Evolutionary conservation across 2,797 vertebrate genomes (phyloP).

Genomic region (Benthosema pterotum): DNA sequence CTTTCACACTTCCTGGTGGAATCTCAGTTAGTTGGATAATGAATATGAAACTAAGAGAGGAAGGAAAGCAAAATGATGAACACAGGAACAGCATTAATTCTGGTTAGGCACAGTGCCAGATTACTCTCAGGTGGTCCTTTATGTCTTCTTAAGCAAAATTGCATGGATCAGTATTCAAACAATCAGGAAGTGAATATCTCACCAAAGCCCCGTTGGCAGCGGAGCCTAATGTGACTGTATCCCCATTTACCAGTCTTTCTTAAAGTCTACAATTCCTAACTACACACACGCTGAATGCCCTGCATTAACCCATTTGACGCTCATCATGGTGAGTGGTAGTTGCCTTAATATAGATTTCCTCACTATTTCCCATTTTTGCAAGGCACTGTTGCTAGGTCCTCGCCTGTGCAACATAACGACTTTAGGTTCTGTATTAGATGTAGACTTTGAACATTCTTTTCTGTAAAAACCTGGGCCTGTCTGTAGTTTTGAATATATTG

Average conservation of each 20-base stretch:
- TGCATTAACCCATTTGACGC: too few relatives aligned
- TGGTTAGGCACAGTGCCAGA: background rate
- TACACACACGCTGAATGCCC: too few relatives aligned
- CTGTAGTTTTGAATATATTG: too few relatives aligned
- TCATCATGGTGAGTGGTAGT: too few relatives aligned
- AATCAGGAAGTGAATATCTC: background rate
- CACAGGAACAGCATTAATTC: background rate
- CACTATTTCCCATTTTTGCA: too few relatives aligned
- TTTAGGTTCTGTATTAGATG: too few relatives aligned
- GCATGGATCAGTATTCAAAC: background rate
- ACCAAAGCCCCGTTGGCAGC: background rate
- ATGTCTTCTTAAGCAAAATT: conserved; percentile 2
- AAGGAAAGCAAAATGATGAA: conserved; percentile 7
- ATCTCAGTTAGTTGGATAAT: too few relatives aligned
- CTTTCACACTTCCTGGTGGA: conserved; percentile 24
- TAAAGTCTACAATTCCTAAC: conserved; percentile 13
- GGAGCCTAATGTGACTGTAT: background rate
- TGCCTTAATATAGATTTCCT: too few relatives aligned
- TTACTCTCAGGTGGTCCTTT: background rate
- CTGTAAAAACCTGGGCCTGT: too few relatives aligned
- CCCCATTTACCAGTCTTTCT: conserved; percentile 8
- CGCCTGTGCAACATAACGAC: too few relatives aligned
- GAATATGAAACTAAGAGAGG: background rate
- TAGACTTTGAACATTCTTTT: too few relatives aligned
- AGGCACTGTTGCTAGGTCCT: too few relatives aligned